Conservation (phyloP, 2,113 vertebrate genomes). For the Barnardius zonarius region DNA sequence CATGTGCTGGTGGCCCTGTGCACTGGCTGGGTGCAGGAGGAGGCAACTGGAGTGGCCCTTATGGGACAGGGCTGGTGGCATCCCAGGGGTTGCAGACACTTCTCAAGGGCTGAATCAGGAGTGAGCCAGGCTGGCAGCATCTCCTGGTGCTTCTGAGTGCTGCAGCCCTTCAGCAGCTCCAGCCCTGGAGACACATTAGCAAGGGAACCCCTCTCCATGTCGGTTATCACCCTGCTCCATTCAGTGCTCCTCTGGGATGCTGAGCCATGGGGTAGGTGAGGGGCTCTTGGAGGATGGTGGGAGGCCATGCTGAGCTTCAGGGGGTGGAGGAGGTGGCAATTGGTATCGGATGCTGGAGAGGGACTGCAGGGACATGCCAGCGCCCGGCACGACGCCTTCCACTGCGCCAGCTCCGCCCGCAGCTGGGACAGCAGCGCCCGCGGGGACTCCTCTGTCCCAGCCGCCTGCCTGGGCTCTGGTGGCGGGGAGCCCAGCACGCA, state of each 20-base stretch:
- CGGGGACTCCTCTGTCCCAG: not conserved
- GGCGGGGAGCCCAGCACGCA: not conserved
- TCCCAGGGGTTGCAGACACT: not conserved
- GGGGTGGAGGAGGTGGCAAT: not conserved
- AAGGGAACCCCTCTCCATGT: not conserved
- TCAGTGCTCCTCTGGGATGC: not conserved
- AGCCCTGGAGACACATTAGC: accelerated
- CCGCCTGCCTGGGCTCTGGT: accelerated
- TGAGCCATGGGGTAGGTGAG: accelerated
- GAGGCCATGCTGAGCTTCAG: accelerated
- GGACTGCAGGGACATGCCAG: not conserved
- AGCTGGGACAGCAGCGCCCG: not conserved
- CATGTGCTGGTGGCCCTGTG: not conserved
- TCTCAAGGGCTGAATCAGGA: not conserved
- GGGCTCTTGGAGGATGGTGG: accelerated
- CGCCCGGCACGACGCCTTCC: not conserved
- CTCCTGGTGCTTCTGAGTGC: not conserved
- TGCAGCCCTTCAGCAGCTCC: not conserved
- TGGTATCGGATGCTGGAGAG: not conserved
- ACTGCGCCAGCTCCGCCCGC: not conserved
- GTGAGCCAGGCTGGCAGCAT: not conserved
- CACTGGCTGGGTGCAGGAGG: not conserved
- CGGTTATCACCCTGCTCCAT: accelerated
- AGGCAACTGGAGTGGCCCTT: not conserved
- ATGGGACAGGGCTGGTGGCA: not conserved